These are phyloP conservation scores for Molossus alvarezi DNA, from an alignment of 2,797 vertebrate species.

Conservation along the genomic window DNA sequence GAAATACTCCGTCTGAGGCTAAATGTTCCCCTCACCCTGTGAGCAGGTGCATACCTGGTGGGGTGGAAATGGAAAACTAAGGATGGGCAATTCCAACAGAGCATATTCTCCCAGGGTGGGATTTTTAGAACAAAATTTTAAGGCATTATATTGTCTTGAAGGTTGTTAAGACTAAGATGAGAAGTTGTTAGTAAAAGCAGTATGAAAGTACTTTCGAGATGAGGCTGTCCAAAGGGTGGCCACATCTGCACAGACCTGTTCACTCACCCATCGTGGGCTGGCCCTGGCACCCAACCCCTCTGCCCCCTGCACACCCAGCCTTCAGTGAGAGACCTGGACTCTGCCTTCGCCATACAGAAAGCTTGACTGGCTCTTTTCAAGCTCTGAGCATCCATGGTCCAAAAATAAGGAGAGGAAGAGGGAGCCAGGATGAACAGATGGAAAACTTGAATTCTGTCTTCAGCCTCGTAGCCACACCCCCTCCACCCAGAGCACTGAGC, in stretches of 20 bases:
- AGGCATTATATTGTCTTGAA: neutral
- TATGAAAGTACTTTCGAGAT: neutral
- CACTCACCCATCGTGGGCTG: no score
- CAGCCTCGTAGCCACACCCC: neutral
- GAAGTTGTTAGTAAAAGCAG: neutral
- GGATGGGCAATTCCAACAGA: neutral
- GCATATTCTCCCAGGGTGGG: neutral
- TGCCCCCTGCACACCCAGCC: neutral
- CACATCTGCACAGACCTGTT: rapidly evolving
- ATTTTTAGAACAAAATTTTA: neutral
- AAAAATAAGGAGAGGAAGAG: conserved; percentile 53
- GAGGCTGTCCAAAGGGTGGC: neutral
- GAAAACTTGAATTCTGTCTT: conserved; percentile 73
- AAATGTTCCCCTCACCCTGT: neutral
- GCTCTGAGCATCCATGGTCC: neutral
- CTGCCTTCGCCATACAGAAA: neutral
- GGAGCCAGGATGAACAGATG: conserved; percentile 62
- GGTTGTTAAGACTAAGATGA: neutral
- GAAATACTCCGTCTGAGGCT: neutral
- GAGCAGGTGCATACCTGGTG: neutral
- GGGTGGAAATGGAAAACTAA: neutral
- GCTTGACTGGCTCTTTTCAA: neutral
- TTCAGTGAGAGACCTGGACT: rapidly evolving
- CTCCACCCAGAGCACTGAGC: neutral
- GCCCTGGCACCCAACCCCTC: neutral